These are phyloP conservation scores for Euschistus heros DNA, from an alignment of 1,140 invertebrate species.

Conservation along the genomic window DNA sequence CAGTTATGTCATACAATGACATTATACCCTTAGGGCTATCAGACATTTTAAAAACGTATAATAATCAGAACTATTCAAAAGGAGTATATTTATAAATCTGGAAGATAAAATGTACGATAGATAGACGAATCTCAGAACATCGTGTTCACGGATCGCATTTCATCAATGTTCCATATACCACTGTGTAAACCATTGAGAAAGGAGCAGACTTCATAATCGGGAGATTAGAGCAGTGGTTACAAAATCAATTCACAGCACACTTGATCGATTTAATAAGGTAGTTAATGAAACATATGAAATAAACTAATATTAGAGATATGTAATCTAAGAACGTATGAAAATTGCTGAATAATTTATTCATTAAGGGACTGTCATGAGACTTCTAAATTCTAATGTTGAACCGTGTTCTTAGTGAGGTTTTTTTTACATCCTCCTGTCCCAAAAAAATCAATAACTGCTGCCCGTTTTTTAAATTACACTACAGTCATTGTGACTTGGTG, in stretches of 20 bases:
- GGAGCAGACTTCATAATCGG: conserved; percentile 11
- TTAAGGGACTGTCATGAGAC: no score
- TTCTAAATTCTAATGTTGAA: conserved; percentile 4
- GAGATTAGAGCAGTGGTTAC: conserved; percentile 2
- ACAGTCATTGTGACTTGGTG: not conserved
- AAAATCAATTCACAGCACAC: not conserved
- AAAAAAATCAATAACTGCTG: conserved; percentile 20
- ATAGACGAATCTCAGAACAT: not conserved
- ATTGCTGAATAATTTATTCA: no score
- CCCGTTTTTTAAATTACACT: conserved; percentile 6
- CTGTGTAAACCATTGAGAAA: conserved; percentile 11
- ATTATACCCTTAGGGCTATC: conserved; percentile 8
- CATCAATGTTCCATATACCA: not conserved
- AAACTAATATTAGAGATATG: no score
- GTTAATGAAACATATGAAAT: no score
- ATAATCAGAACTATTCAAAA: not conserved
- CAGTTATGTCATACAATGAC: conserved; percentile 27
- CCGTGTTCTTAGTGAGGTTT: not conserved
- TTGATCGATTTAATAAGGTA: no score
- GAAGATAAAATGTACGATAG: not conserved
- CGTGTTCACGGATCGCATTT: not conserved
- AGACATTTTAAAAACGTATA: conserved; percentile 10
- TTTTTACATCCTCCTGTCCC: not conserved
- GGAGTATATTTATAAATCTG: no score
- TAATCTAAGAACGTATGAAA: no score